phyloP scores from a whole-genome alignment of 2,113 vertebrate species.

The Malurus elegans region DNA sequence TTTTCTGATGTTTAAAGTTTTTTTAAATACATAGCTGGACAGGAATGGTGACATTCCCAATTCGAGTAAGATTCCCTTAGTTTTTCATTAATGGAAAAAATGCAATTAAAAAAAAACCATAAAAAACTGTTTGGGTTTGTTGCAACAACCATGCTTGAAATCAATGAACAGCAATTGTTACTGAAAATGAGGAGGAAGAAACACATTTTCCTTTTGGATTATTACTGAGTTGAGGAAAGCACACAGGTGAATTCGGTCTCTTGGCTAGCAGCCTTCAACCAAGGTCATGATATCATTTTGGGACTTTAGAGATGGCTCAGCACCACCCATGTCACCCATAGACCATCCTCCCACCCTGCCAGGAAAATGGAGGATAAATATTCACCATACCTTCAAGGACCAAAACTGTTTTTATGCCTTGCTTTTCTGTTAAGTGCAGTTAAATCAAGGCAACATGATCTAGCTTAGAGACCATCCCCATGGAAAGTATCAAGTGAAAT shows the following conservation, averaged over 20 bases:
- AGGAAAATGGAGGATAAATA: not conserved
- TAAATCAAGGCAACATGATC: not conserved
- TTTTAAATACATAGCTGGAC: not conserved
- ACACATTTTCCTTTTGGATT: not conserved
- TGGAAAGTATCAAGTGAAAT: not conserved
- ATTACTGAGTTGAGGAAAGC: not conserved
- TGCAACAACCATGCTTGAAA: not conserved
- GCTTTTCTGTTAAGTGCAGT: not conserved
- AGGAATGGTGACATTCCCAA: not conserved
- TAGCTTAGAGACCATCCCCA: not conserved
- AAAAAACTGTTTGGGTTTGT: fast-evolving
- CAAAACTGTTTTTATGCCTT: not conserved
- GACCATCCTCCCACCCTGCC: not conserved
- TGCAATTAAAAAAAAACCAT: not conserved
- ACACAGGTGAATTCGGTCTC: not conserved
- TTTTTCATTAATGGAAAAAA: not conserved
- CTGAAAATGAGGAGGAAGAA: not conserved
- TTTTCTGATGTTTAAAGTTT: not conserved
- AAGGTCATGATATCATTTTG: not conserved
- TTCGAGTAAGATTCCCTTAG: not conserved
- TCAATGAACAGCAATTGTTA: not conserved
- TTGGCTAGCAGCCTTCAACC: not conserved
- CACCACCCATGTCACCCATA: not conserved
- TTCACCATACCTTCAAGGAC: not conserved
- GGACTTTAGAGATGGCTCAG: not conserved